phyloP scores from a whole-genome alignment of 2,888 invertebrate species.

The Sialis lutaria region DNA sequence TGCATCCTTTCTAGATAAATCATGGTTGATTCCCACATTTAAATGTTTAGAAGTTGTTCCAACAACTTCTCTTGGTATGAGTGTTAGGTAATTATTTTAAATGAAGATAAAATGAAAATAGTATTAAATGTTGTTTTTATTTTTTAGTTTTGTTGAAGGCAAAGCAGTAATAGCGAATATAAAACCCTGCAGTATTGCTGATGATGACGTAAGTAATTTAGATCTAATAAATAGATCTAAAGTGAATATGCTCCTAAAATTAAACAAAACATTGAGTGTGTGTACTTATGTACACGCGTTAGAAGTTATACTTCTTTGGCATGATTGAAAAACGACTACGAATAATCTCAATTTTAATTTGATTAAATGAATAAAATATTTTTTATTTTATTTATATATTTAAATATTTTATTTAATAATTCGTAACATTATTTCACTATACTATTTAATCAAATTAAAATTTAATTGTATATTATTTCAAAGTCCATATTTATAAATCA shows the following conservation, averaged over 20 bases:
- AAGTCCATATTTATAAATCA: too few relatives aligned
- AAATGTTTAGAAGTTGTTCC: slow-evolving; percentile 40
- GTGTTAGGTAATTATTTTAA: slow-evolving; percentile 29
- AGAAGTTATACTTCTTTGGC: too few relatives aligned
- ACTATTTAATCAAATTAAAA: too few relatives aligned
- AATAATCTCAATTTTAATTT: too few relatives aligned
- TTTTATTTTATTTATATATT: too few relatives aligned
- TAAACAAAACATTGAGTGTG: too few relatives aligned
- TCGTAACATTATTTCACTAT: too few relatives aligned
- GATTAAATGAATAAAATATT: too few relatives aligned
- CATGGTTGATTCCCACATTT: slow-evolving; percentile 39
- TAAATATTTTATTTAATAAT: too few relatives aligned
- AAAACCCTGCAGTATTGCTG: slow-evolving; percentile 38
- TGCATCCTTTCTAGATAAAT: slow-evolving; percentile 39
- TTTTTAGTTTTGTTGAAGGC: slow-evolving; percentile 34
- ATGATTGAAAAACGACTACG: too few relatives aligned
- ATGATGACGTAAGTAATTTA: slow-evolving; percentile 38
- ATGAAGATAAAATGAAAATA: background rate
- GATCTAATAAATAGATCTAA: background rate
- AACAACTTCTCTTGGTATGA: slow-evolving; percentile 39
- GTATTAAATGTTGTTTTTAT: slow-evolving; percentile 3
- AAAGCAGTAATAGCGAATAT: slow-evolving; percentile 39
- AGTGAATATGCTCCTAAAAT: slow-evolving; percentile 4
- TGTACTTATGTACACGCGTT: too few relatives aligned
- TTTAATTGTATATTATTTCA: too few relatives aligned